These are phyloP conservation scores for Psephotus haematonotus DNA, from an alignment of 2,113 vertebrate species.

Conservation along the genomic window DNA sequence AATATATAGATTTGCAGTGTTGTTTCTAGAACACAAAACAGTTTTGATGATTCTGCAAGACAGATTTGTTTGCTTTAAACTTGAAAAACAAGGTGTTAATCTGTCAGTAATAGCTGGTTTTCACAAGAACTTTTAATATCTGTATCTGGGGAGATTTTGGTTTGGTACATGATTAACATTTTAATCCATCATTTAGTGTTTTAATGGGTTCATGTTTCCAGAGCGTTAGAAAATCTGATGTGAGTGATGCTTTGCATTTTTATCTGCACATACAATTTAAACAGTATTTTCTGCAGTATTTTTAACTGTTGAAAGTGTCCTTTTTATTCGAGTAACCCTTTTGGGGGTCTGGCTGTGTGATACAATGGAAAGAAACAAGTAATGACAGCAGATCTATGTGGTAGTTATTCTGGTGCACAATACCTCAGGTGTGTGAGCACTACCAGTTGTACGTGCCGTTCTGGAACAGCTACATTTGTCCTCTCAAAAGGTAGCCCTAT, in stretches of 20 bases:
- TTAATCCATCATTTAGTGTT: neutral
- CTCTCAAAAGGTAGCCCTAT: neutral
- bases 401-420: neutral
- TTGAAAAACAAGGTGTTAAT: conserved; percentile 29
- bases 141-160: neutral
- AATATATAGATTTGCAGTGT: neutral
- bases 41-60: conserved; percentile 14
- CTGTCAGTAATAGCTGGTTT: neutral
- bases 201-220: neutral
- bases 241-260: neutral
- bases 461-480: neutral
- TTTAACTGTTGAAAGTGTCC: neutral
- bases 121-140: neutral
- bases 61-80: neutral
- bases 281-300: neutral
- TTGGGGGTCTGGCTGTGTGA: neutral
- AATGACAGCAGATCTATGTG: neutral
- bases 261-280: neutral
- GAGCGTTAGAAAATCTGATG: neutral
- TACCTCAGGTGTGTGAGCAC: neutral
- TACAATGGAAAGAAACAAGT: neutral
- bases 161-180: neutral
- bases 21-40: neutral
- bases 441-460: neutral
- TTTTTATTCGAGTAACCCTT: neutral